Percentiles rank a stretch among this genome's conserved stretches.
Evolutionary conservation across 2,113 vertebrate species (phyloP).

Genomic region (Scomber japonicus): DNA sequence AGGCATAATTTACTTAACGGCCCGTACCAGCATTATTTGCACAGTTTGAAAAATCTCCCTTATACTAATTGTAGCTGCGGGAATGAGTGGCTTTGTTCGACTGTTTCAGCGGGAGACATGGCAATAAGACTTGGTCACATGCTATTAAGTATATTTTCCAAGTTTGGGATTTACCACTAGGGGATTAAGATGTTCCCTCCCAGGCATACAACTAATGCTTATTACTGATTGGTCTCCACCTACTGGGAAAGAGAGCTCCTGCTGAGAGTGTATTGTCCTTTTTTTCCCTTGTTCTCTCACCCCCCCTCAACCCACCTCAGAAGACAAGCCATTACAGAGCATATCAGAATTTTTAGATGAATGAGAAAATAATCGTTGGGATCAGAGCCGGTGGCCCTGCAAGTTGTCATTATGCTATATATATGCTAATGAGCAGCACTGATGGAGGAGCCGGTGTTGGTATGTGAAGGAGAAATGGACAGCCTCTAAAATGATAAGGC

Average conservation of each 20-base stretch:
- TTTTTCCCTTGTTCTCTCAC: conserved; percentile 22
- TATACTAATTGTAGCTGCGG: conserved; percentile 68
- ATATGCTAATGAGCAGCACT: conserved; percentile 81
- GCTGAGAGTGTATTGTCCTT: conserved; percentile 69
- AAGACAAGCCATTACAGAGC: conserved; percentile 80
- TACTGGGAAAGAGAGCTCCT: conserved; percentile 60
- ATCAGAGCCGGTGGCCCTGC: conserved; percentile 80
- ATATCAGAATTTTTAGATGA: conserved; percentile 83
- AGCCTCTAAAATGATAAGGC: conserved; percentile 77
- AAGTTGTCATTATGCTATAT: conserved; percentile 84
- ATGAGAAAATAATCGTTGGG: conserved; percentile 81
- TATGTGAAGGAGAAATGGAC: conserved; percentile 79
- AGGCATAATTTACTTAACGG: conserved; percentile 54
- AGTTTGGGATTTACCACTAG: conserved; percentile 63
- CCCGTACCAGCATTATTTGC: conserved; percentile 57
- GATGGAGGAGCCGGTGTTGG: conserved; percentile 75
- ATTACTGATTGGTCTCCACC: conserved; percentile 66
- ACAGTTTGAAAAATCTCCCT: conserved; percentile 63
- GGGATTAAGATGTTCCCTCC: conserved; percentile 73
- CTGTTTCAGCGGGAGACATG: conserved; percentile 67
- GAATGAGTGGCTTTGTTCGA: conserved; percentile 63
- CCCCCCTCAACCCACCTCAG: conserved; percentile 68
- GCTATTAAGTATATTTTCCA: conserved; percentile 68
- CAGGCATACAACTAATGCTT: conserved; percentile 67
- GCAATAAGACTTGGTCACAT: conserved; percentile 60